Percentiles rank a stretch among this genome's conserved stretches.
Evolutionary conservation across 2,797 vertebrate species (phyloP).

Genomic region (Heliangelus exortis): DNA sequence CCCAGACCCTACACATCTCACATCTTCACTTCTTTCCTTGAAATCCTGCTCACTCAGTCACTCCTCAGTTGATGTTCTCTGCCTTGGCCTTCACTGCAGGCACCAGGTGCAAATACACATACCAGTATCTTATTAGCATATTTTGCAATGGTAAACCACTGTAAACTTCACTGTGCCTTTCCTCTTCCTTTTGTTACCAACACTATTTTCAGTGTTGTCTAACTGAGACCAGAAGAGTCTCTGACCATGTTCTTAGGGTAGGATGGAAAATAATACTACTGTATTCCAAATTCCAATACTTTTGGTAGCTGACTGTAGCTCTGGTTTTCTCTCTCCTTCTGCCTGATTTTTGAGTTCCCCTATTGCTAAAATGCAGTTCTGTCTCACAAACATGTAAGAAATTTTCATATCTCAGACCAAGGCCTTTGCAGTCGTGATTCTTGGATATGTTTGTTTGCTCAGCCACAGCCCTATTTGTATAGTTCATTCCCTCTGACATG

Average conservation of each 20-base stretch:
- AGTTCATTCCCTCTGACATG: neutral
- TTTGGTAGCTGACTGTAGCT: neutral
- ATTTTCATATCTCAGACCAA: neutral
- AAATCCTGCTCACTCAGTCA: neutral
- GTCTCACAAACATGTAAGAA: neutral
- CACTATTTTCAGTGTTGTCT: neutral
- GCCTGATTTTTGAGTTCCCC: neutral
- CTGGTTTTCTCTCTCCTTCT: neutral
- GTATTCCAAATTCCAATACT: neutral
- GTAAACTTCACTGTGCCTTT: neutral
- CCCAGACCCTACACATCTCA: neutral
- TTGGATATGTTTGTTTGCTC: neutral
- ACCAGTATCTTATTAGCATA: neutral
- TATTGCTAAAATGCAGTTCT: neutral
- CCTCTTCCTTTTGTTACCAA: neutral
- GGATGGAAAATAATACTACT: neutral
- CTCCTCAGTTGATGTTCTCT: neutral
- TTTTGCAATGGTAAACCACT: neutral
- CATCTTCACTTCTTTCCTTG: neutral
- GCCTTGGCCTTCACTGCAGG: neutral
- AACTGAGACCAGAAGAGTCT: neutral
- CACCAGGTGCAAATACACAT: neutral
- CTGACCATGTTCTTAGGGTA: neutral
- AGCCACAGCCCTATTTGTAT: neutral
- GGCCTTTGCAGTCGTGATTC: neutral